Percentiles rank a stretch among this genome's conserved stretches.
Evolutionary conservation across 2,797 vertebrate genomes (phyloP).

Genomic region (Pseudotriccus pelzelni): DNA sequence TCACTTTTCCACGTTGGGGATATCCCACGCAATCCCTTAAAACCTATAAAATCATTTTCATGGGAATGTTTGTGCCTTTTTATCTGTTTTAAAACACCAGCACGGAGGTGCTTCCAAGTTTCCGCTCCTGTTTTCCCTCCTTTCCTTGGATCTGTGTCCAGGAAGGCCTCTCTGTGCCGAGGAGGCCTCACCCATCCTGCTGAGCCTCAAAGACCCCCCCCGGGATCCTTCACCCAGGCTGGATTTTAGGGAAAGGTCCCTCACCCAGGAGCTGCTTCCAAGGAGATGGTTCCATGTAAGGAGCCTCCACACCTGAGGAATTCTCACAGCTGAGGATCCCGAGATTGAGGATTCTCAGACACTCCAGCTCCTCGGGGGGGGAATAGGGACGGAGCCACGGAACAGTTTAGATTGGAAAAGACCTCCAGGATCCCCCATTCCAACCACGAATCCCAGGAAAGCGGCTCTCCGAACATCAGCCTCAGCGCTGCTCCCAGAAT

Average conservation of each 20-base stretch:
- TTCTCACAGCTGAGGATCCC: not conserved
- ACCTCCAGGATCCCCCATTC: not conserved
- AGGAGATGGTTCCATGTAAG: not conserved
- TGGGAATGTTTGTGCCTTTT: not conserved
- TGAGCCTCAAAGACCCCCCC: not conserved
- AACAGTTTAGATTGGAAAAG: not conserved
- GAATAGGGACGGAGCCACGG: not conserved
- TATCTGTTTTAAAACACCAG: not conserved
- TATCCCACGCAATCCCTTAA: not conserved
- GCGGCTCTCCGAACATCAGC: not conserved
- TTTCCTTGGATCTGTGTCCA: not conserved
- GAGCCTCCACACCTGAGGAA: not conserved
- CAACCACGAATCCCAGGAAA: not conserved
- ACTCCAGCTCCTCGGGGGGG: not conserved
- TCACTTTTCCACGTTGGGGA: not conserved
- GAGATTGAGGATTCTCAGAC: no score
- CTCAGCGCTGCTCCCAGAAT: not conserved
- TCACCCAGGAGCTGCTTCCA: not conserved
- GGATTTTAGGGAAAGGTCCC: not conserved
- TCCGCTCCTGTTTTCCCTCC: not conserved
- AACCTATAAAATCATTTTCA: not conserved
- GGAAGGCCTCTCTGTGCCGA: not conserved
- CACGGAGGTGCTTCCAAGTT: not conserved
- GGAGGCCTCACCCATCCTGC: fast-evolving
- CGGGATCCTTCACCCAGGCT: fast-evolving